Conservation (phyloP, 2,888 invertebrate genomes). For the Andrena bicolor region DNA sequence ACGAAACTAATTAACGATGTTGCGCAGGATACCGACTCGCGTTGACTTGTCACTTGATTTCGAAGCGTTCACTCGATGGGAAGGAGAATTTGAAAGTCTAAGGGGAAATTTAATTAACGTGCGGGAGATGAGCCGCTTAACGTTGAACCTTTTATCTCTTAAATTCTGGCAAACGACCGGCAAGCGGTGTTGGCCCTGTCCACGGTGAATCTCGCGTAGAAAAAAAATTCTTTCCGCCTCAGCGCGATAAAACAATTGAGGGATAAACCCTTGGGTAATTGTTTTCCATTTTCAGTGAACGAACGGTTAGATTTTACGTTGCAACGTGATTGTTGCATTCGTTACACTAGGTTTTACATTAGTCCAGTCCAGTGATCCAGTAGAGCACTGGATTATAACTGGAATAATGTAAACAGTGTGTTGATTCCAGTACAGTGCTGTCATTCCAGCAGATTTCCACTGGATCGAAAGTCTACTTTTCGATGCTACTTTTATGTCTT, state of each 20-base stretch:
- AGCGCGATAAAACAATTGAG: not conserved
- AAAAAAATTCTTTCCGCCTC: not conserved
- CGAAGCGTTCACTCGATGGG: not conserved
- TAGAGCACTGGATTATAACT: too few species aligned
- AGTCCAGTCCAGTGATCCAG: too few species aligned
- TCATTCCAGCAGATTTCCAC: too few species aligned
- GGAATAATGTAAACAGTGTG: too few species aligned
- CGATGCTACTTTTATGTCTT: too few species aligned
- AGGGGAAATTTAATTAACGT: conserved; percentile 51
- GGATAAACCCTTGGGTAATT: not conserved
- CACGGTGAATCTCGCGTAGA: conserved; percentile 14
- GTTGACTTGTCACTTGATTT: not conserved
- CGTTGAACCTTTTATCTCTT: conserved; percentile 45
- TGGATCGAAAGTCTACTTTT: too few species aligned
- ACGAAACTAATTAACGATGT: conserved; percentile 12
- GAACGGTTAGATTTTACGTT: not conserved
- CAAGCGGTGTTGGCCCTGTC: conserved; percentile 23
- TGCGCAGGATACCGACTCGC: not conserved
- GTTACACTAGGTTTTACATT: too few species aligned
- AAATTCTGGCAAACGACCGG: conserved; percentile 42
- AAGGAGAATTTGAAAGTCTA: conserved; percentile 10
- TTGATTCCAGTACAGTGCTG: too few species aligned
- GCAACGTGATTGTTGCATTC: not conserved
- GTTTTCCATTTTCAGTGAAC: not conserved
- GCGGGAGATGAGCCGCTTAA: conserved; percentile 31